A percentile compares a stretch with the other conserved stretches of the same genome.
These are phyloP conservation scores for Eupelmus urozonus DNA, from an alignment of 2,888 invertebrate genomes.

Conservation along the genomic window DNA sequence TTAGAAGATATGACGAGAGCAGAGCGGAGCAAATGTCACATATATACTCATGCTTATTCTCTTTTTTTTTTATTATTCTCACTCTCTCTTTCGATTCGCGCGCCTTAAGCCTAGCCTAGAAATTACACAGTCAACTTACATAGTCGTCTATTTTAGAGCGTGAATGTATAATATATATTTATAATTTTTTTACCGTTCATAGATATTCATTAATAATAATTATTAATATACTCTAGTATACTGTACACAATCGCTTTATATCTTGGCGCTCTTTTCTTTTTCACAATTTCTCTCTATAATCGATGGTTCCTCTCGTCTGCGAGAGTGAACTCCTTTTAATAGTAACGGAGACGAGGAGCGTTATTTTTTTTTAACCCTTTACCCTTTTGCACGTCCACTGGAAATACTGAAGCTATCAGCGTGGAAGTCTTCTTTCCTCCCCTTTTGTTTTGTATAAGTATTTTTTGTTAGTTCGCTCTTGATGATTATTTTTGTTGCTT, in stretches of 20 bases:
- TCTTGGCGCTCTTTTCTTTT: conserved; percentile 67
- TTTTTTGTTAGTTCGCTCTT: conserved; percentile 53
- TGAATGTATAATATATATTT: conserved; percentile 65
- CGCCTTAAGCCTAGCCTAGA: conserved; percentile 63
- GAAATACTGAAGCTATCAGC: conserved; percentile 62
- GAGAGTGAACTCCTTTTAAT: conserved; percentile 49
- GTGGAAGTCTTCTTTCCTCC: conserved; percentile 55
- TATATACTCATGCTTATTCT: conserved; percentile 47
- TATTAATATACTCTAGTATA: conserved; percentile 75
- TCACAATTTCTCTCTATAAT: conserved; percentile 57
- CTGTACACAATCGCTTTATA: conserved; percentile 76
- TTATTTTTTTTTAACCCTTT: conserved; percentile 54
- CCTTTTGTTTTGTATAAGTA: conserved; percentile 38
- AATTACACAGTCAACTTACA: conserved; percentile 70
- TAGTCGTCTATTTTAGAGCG: conserved; percentile 68
- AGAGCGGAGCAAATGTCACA: conserved; percentile 62
- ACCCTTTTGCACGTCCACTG: conserved; percentile 61
- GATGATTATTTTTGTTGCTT: conserved; percentile 16
- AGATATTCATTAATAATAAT: conserved; percentile 71
- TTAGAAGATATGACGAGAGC: conserved; percentile 62
- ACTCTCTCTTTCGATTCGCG: conserved; percentile 53
- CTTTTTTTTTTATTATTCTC: conserved; percentile 46
- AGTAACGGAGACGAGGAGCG: conserved; percentile 53
- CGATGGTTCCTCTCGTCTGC: conserved; percentile 56
- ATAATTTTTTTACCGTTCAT: conserved; percentile 65